These are phyloP conservation scores for Coptodon rendalli DNA, from an alignment of 2,113 vertebrate genomes.

Conservation along the genomic window DNA sequence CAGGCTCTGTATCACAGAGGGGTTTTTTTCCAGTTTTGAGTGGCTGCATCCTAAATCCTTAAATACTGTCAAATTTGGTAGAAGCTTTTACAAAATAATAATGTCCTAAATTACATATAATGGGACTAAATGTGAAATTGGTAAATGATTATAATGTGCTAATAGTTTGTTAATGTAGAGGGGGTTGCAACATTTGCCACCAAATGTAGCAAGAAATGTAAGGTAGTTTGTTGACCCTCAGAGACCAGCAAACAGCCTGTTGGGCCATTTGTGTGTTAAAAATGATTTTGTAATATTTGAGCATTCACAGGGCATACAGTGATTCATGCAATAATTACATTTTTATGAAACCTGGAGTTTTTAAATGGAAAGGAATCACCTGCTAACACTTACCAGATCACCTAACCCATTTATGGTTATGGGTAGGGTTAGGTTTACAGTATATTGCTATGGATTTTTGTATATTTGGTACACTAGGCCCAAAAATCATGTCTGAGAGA, in stretches of 20 bases:
- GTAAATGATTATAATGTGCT: not conserved
- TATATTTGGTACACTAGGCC: not conserved
- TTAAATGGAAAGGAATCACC: not conserved
- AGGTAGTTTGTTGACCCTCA: not conserved
- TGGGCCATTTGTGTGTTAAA: not conserved
- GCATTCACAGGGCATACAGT: not conserved
- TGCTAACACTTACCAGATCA: not conserved
- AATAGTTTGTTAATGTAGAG: not conserved
- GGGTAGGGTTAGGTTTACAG: not conserved
- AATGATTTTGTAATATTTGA: not conserved
- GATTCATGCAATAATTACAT: not conserved
- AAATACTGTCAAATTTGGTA: not conserved
- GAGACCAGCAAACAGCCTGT: not conserved
- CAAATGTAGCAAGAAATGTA: not conserved
- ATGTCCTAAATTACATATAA: not conserved
- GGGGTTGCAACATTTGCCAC: not conserved
- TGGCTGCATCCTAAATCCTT: not conserved
- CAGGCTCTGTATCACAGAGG: not conserved
- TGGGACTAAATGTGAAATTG: not conserved
- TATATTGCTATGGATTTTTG: not conserved
- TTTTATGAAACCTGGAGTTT: not conserved
- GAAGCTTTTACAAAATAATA: not conserved
- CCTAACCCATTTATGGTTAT: not conserved
- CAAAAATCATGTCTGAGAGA: not conserved
- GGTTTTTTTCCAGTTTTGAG: not conserved